Base-by-base conservation (phyloP, 2,888 invertebrate species). In the Tinea pellionella region DNA sequence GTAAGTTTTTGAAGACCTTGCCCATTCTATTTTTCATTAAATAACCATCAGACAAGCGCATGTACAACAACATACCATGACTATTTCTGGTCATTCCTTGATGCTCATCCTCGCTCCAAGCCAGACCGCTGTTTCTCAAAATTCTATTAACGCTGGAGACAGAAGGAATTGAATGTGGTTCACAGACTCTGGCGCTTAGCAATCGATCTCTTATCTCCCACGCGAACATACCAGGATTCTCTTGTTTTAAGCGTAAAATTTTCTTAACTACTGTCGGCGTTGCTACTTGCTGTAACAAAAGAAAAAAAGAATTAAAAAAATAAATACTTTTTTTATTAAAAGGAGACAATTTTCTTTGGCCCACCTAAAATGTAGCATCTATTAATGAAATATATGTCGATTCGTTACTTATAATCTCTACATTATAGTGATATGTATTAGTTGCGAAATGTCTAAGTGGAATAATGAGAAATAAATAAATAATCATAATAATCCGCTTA, bases 71-170 rank as follows among this genome's bases (percentile, higher is more conserved):
- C 1, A 6, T 37, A 37, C 37, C 37, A 15, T 83, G 82, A 0
- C 71, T 78, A 64, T 63, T 70, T 19, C 82, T 71, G 0, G 77
- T 74, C 12, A 42, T 43, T 1, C 43, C 59, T 41, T 13, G 16
- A 47, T 55, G 43, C 15, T 91, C 91, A 37, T 87, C 87, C 64
- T 93, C 93, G 9, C 92, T 92, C 91, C 94, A 94, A 4, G 94
- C 91, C 59, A 87, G 67, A 0, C 95, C 95, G 63, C 95, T 94
- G 78, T 95, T 96, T 64, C 97, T 90, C 47, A 98, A 88, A 69
- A 98, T 97, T 66, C 97, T 89, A 85, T 98, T 98, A 61, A 98
- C 97, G 0, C 96, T 97, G 63, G 96, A 96, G 67, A 98, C 96
- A 8, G 96, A 96, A 0, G 98, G 98, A 67, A 97, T 94, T 63